phyloP scores from a whole-genome alignment of 2,113 vertebrate species.

The Meleagris gallopavo region DNA sequence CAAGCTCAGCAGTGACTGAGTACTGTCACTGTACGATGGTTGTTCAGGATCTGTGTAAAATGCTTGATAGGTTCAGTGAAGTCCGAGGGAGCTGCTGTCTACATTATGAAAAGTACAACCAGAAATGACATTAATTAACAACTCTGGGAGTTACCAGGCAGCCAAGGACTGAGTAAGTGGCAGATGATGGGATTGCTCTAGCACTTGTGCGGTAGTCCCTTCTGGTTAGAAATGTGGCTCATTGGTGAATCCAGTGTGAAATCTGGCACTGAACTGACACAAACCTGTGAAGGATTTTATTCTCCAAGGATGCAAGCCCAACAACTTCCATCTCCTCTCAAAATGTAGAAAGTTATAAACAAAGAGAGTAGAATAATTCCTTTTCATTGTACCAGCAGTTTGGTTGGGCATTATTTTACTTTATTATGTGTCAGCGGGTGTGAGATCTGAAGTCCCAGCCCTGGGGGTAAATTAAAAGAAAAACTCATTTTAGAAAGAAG shows the following conservation, averaged over 20 bases:
- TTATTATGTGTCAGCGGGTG: background rate
- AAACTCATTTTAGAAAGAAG: slow-evolving; percentile 21
- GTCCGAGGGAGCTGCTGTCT: background rate
- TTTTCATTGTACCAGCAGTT: background rate
- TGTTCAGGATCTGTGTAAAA: background rate
- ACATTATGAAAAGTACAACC: fast-evolving
- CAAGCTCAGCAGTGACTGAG: background rate
- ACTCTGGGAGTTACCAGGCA: background rate
- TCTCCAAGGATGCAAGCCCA: background rate
- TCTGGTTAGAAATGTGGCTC: background rate
- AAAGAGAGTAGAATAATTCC: background rate
- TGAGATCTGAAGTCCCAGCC: background rate
- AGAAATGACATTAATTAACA: background rate
- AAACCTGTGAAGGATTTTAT: background rate
- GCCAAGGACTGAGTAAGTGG: background rate
- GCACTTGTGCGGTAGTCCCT: background rate
- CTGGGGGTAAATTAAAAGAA: background rate
- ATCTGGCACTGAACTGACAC: background rate
- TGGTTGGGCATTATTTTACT: background rate
- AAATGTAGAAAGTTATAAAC: fast-evolving
- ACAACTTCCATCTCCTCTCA: background rate
- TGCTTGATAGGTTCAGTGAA: background rate
- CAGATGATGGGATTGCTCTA: background rate
- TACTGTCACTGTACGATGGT: background rate
- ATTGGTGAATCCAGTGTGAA: background rate